phyloP scores from a whole-genome alignment of 2,797 vertebrate species.

The Periparus ater region DNA sequence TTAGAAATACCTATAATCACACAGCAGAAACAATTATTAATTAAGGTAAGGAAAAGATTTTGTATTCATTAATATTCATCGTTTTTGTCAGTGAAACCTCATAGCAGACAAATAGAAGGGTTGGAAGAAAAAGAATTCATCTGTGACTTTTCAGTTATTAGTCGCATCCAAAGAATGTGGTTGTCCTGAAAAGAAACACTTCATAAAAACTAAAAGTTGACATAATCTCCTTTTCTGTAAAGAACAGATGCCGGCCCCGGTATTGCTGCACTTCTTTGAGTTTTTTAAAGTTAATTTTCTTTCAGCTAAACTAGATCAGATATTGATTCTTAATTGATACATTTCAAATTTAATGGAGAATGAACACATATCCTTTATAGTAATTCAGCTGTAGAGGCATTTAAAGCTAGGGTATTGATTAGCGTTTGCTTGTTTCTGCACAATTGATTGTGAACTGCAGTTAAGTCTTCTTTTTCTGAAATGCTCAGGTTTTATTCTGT shows the following conservation, averaged over 20 bases:
- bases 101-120: not conserved
- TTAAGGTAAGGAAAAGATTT: not conserved
- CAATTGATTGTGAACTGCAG: conserved; percentile 52
- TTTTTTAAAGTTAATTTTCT: conserved; percentile 26
- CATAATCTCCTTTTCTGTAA: not conserved
- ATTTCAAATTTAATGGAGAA: conserved; percentile 59
- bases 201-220: not conserved
- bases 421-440: conserved; percentile 53
- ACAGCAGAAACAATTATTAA: not conserved
- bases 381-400: conserved; percentile 35
- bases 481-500: not conserved
- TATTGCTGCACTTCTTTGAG: not conserved
- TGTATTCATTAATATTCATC: not conserved
- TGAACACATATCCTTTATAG: conserved; percentile 2
- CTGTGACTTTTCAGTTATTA: not conserved
- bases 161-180: not conserved
- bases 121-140: not conserved
- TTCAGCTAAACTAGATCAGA: conserved; percentile 14
- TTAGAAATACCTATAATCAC: not conserved
- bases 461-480: conserved; percentile 35
- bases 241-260: not conserved
- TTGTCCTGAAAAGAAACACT: not conserved
- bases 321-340: conserved; percentile 62
- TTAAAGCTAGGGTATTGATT: conserved; percentile 61
- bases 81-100: not conserved